Evolutionary conservation across 92 coral and sea anemone genomes (phyloP), one percentile per base, ranked within the genome.

Genomic region (Zoanthus solanderi): DNA sequence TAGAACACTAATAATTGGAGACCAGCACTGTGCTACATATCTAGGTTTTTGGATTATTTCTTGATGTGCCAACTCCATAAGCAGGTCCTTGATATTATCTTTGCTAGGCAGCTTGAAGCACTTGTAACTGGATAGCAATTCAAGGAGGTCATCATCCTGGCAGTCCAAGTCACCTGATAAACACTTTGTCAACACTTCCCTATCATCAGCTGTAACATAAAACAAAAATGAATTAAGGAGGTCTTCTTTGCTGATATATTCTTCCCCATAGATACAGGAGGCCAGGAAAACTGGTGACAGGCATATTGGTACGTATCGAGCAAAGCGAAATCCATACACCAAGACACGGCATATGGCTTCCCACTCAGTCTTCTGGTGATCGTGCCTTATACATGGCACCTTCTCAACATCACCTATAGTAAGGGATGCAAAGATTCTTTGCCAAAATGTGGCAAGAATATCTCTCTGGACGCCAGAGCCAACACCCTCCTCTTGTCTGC

Each of bases 1-100:
- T 16, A 91, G 88, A 14, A 31, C 44, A 56, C 48, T 60, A n/a
- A 83, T 56, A 71, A 88, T 88, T 77, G 93, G 90, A 46, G 71
- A 68, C 94, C 94, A 93, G 76, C 94, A 91, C 46, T 93, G 76
- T 45, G 90, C 93, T 30, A 93, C 89, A 82, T 91, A 91, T 42
- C 78, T 78, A 9, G 96, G 94, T 72, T 83, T 77, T 57, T 91
- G 92, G 57, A 93, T 88, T 31, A 93, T 67, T 65, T 91, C 94
- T 30, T 88, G 92, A 73, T 91, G 95, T 79, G 91, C 89, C 46
- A 91, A 66, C 84, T 87, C 93, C 28, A 42, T 54, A 30, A 87
- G 71, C 61, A 91, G 10, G 57, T 46, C 60, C 72, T 86, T 75
- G 79, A 93, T 84, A 65, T 93, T 90, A 16, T 90, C 90, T 75